Base-by-base conservation (phyloP, 2,888 invertebrate genomes). In the Campoletis raptor region DNA sequence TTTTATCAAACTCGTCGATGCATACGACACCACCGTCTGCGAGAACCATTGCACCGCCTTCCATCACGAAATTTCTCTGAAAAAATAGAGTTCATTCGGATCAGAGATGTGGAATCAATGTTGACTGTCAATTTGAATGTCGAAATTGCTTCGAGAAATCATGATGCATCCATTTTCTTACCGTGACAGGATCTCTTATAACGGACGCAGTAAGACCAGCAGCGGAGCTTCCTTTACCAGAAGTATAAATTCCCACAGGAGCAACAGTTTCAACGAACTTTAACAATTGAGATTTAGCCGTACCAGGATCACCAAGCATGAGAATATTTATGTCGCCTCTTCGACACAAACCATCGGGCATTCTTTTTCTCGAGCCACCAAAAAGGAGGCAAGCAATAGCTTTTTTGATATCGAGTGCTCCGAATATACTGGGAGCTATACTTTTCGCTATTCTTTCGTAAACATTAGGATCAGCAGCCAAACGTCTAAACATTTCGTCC, bases 1-100 rank as follows among this genome's bases (percentile, higher is more conserved):
- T 99, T 95, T 99, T 99, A 95, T 99, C 99, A 94, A 99, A 99
- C 95, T 99, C 99, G 94, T 99, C 99, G 93, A 99, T 99, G 94
- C 99, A 99, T 0, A 99, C 99, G 1, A 99, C 99, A 42, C 99
- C 99, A 5, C 99, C 99, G 95, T 99, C 99, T 0, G 99, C 99
- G 54, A 99, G 95, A 37, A 99, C 99, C 99, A 99, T 99, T 0
- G 99, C 99, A 12, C 99, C 99, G 15, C 99, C 99, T 95, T 99
- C 99, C 98, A 99, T 98, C 6, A 99, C 97, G 94, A 99, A 99
- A 94, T 98, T 99, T 67, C 98, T 96, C 98, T 98, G 92, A 18
- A 94, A 94, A 93, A 84, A 88, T 85, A 84, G 89, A 67, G 86
- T 88, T 69, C 87, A 81, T 79, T 83, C 2, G 73, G 83, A 6